These are phyloP conservation scores for Eupeodes corollae DNA, from an alignment of 1,140 invertebrate genomes.

Conservation along the genomic window DNA sequence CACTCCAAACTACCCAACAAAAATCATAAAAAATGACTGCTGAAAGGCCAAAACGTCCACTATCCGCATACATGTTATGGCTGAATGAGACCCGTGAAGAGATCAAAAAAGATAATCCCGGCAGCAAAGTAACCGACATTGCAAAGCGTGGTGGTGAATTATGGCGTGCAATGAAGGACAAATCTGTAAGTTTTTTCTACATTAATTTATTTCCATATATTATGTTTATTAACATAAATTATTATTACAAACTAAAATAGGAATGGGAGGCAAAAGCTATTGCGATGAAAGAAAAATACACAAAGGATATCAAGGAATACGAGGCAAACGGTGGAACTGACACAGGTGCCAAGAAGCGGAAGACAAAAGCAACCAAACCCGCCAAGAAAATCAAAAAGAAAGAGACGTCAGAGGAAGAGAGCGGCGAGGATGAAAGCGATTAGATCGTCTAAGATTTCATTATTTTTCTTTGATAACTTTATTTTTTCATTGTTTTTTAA, in stretches of 20 bases:
- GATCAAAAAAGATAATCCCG: constrained; percentile 71
- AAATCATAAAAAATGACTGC: constrained; percentile 58
- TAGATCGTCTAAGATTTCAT: too few relatives aligned
- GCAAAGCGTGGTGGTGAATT: constrained; percentile 78
- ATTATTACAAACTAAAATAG: constrained; percentile 33
- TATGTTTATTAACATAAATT: too few relatives aligned
- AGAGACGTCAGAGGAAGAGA: too few relatives aligned
- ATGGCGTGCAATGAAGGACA: constrained; percentile 53
- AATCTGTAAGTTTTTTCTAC: constrained; percentile 23
- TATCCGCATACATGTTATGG: constrained; percentile 80
- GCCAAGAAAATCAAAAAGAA: constrained; percentile 36
- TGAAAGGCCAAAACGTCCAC: constrained; percentile 73
- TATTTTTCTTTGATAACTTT: too few relatives aligned
- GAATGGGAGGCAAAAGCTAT: constrained; percentile 83
- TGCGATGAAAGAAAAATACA: constrained; percentile 78
- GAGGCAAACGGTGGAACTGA: constrained; percentile 55
- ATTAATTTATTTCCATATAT: too few relatives aligned
- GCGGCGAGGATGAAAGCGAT: too few relatives aligned
- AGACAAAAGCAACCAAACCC: constrained; percentile 37
- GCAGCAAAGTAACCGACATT: constrained; percentile 69
- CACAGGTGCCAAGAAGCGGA: constrained; percentile 40
- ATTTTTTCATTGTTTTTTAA: too few relatives aligned
- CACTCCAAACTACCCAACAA: too few relatives aligned
- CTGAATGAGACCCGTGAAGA: constrained; percentile 66
- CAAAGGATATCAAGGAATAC: constrained; percentile 78